Base-by-base conservation (phyloP, 2,797 vertebrate genomes). In the Petrocephalus sullivani region DNA sequence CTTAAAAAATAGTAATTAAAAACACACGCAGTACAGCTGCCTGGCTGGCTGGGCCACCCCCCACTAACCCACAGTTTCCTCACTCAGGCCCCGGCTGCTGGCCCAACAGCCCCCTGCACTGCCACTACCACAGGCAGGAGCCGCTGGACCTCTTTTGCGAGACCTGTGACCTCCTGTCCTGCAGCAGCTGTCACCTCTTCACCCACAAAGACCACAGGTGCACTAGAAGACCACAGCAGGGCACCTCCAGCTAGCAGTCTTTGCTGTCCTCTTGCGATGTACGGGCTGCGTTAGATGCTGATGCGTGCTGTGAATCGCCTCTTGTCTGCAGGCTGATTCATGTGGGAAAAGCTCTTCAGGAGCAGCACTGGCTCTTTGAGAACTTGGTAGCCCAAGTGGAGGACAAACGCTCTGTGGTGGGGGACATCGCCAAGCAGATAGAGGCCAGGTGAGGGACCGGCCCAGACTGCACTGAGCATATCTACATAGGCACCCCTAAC, bases 141-240 rank as follows among this genome's bases (percentile, higher is more conserved):
- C 94, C 95, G 93, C 95, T 96, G 94, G 95, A 96, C 91, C 94
- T 96, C 91, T 95, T 96, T 93, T 96, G 96, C 90, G 95, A 96
- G 93, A 96, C 95, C 91, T 96, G 96, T 93, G 95, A 96, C 95
- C 95, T 96, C 91, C 94, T 96, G 94, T 95, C 96, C 95, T 96
- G 96, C 89, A 96, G 94, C 95, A 96, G 95, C 95, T 96, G 96
- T 94, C 96, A 96, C 93, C 95, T 96, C 95, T 96, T 95, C 91
- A 91, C 95, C 91, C 96, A 96, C 94, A 96, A 96, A 94, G 96
- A 95, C 93, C 96, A 96, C 95, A 96, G 95, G 96, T 96, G 93
- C 91, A 23, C 33, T 46, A 37, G 37, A 49, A 82, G 9, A 21
- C 21, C 5, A 49, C 19, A 53, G 23, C 49, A 53, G 14, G 78